These are phyloP conservation scores for Apomyelois bistriatella DNA, from an alignment of 2,888 invertebrate species.

Conservation along the genomic window DNA sequence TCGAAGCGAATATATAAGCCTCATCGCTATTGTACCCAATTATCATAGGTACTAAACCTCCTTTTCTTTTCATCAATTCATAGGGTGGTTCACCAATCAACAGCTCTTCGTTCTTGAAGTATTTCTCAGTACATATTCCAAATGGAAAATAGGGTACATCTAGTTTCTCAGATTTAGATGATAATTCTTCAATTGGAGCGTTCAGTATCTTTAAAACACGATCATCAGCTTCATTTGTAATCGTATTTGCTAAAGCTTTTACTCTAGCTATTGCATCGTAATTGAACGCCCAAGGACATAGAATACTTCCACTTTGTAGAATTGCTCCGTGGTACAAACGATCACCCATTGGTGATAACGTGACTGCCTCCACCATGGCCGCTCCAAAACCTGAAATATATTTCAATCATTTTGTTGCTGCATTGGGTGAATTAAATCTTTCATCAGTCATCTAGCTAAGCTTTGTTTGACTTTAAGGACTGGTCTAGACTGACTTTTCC, in stretches of 20 bases:
- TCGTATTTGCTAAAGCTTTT: slow-evolving; percentile 28
- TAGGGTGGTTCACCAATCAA: slow-evolving; percentile 52
- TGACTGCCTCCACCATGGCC: slow-evolving; percentile 57
- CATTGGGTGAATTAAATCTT: no score
- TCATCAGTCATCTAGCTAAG: no score
- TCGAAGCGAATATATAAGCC: slow-evolving; percentile 57
- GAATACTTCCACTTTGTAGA: slow-evolving; percentile 59
- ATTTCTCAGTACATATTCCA: slow-evolving; percentile 55
- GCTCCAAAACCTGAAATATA: slow-evolving; percentile 46
- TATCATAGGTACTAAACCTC: slow-evolving; percentile 49
- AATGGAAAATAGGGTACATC: slow-evolving; percentile 57
- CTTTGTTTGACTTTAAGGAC: no score
- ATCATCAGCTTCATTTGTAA: slow-evolving; percentile 27
- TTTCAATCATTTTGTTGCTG: no score
- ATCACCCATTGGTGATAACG: slow-evolving; percentile 44
- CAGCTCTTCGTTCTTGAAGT: slow-evolving; percentile 49
- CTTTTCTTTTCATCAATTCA: slow-evolving; percentile 37
- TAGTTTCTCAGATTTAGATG: slow-evolving; percentile 38
- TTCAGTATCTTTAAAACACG: slow-evolving; percentile 31
- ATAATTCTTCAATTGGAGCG: slow-evolving; percentile 37
- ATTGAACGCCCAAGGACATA: slow-evolving; percentile 66
- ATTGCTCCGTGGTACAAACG: slow-evolving; percentile 61
- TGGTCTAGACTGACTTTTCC: no score
- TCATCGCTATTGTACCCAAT: slow-evolving; percentile 64
- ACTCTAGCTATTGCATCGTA: slow-evolving; percentile 57